phyloP scores from a whole-genome alignment of 2,113 vertebrate species.

The Phyllostomus discolor region DNA sequence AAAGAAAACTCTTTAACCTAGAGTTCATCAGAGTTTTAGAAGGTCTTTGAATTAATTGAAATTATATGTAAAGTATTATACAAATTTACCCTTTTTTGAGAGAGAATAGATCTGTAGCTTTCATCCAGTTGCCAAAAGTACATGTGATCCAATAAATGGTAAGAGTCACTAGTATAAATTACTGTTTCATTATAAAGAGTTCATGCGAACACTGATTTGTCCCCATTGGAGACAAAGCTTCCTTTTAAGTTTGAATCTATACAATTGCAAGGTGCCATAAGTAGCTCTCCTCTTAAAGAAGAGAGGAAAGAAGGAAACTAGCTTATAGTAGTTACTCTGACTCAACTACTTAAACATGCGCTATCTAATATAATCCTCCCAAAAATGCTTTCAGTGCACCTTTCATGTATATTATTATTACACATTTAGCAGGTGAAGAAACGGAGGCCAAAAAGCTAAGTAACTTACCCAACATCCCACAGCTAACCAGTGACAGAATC shows the following conservation, averaged over 20 bases:
- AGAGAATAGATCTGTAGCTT: not conserved
- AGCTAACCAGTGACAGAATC: not conserved
- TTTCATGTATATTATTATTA: not conserved
- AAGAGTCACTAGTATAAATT: not conserved
- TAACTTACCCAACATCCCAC: not conserved
- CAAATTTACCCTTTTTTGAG: not conserved
- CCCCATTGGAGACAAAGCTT: not conserved
- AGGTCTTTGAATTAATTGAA: conserved; percentile 2
- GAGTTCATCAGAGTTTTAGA: not conserved
- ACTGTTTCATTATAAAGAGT: not conserved
- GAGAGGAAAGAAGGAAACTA: not conserved
- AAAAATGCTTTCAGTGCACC: not conserved
- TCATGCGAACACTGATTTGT: not conserved
- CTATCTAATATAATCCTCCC: not conserved
- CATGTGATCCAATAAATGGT: not conserved
- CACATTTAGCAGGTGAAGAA: not conserved
- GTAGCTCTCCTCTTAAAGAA: not conserved
- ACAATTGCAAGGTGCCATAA: not conserved
- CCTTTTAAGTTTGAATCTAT: not conserved
- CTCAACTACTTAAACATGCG: not conserved
- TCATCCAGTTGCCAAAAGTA: not conserved
- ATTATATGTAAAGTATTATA: not conserved
- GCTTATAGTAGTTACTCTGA: not conserved
- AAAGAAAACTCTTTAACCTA: not conserved
- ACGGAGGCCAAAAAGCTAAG: not conserved